Conservation (phyloP, 2,888 invertebrate genomes). For the Hypercompe scribonia region DNA sequence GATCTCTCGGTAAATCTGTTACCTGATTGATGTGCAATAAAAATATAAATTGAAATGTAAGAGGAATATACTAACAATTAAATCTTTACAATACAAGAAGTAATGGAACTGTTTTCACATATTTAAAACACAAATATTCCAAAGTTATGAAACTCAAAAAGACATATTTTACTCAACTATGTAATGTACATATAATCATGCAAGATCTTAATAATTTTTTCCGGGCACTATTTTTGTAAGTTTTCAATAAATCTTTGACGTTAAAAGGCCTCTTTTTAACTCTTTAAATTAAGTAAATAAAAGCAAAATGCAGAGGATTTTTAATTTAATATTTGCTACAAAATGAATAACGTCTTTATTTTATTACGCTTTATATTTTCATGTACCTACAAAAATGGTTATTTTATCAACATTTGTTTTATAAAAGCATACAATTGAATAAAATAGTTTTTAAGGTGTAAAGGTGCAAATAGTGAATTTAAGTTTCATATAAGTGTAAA, state of each 20-base stretch:
- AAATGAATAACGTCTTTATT: no score
- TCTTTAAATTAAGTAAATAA: conserved; percentile 42
- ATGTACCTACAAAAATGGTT: no score
- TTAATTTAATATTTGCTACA: conserved; percentile 41
- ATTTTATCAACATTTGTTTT: no score
- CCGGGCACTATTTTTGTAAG: background rate
- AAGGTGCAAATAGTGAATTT: no score
- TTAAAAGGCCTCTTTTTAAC: conserved; percentile 56
- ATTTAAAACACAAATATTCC: no score
- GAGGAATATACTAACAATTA: background rate
- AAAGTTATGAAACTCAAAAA: background rate
- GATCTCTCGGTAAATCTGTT: conserved; percentile 58
- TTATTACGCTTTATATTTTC: no score
- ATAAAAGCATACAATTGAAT: no score
- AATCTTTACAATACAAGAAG: background rate
- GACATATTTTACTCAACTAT: no score
- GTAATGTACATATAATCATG: background rate
- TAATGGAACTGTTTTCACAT: background rate
- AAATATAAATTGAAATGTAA: background rate
- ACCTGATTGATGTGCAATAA: conserved; percentile 45
- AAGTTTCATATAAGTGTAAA: no score
- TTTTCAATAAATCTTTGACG: conserved; percentile 16
- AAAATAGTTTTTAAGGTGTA: no score
- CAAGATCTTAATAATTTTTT: background rate
- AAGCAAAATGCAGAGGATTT: conserved; percentile 43